Base-by-base conservation (phyloP, 2,113 vertebrate species). In the Orycteropus afer region DNA sequence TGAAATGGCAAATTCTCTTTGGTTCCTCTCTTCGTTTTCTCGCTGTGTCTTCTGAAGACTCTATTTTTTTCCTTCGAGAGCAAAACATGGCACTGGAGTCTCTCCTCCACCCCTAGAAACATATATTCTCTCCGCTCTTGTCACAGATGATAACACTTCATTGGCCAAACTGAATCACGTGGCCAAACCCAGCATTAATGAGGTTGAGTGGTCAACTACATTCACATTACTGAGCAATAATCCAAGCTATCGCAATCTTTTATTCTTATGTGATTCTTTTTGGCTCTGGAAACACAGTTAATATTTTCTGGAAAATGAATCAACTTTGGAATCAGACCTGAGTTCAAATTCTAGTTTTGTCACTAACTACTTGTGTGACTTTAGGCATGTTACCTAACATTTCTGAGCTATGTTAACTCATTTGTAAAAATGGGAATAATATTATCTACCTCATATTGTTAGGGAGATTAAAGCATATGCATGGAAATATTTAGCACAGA, bases 321-420 rank as follows among this genome's bases (percentile, higher is more conserved):
- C 40, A 67, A 84, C 47, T 93, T 85, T 85, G 32, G 37, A 84
- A 79, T 85, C 45, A 55, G 63, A 90, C 51, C 59, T 79, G 53
- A 11, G 42, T 88, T 93, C 71, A 96, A 76, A 83, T 49, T 10
- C 55, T 82, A 40, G 34, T 89, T 90, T 94, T 90, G 32, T 73
- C 49, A 37, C n/a, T n/a, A n/a, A n/a, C n/a, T n/a, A n/a, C n/a
- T n/a, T n/a, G n/a, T n/a, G n/a, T n/a, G n/a, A n/a, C n/a, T n/a
- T n/a, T n/a, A n/a, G n/a, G n/a, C n/a, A n/a, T n/a, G n/a, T n/a
- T n/a, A n/a, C n/a, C n/a, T 59, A 61, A 73, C 34, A 7, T 90
- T 84, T 90, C 32, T 93, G 34, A 86, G 69, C 40, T 90, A 40
- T 65, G n/a, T 45, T 79, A 77, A 42, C 55, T 83, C 17, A 2